A percentile compares a stretch with the other conserved stretches of the same genome.
These are phyloP conservation scores for Zygogramma bicolorata DNA, from an alignment of 2,888 invertebrate species.

Conservation along the genomic window DNA sequence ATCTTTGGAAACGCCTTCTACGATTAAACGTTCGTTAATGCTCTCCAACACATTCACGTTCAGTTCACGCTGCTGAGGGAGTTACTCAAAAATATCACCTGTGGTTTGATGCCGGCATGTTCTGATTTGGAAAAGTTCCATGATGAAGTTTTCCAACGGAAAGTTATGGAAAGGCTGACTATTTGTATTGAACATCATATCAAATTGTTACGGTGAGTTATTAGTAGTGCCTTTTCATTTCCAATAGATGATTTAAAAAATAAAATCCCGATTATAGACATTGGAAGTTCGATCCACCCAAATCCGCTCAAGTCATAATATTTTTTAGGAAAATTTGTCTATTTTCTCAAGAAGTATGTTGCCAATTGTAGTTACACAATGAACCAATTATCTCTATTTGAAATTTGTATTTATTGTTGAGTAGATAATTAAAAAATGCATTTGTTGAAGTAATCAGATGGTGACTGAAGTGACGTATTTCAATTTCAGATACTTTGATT, in stretches of 20 bases:
- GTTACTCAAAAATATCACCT: slow-evolving; percentile 37
- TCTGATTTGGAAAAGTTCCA: slow-evolving; percentile 39
- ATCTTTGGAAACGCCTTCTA: slow-evolving; percentile 40
- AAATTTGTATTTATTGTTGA: no score
- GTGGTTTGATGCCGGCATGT: slow-evolving; percentile 29
- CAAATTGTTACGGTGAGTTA: slow-evolving; percentile 41
- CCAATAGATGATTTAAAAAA: neutral
- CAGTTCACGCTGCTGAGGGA: slow-evolving; percentile 43
- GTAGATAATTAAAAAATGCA: no score
- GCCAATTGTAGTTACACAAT: no score
- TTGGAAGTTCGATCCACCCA: no score
- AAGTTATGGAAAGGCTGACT: slow-evolving; percentile 35
- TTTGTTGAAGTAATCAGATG: no score
- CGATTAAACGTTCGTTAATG: slow-evolving; percentile 41
- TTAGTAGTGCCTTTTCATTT: neutral
- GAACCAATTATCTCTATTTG: no score
- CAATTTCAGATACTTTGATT: no score
- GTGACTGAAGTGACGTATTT: no score
- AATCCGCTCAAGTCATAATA: no score
- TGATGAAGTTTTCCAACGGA: slow-evolving; percentile 41
- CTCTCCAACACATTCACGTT: slow-evolving; percentile 40
- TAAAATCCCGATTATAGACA: no score
- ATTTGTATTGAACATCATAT: slow-evolving; percentile 45
- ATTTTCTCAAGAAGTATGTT: no score
- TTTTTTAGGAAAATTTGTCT: no score